Conservation (phyloP, 2,888 invertebrate genomes). For the Chironomus riparius region DNA sequence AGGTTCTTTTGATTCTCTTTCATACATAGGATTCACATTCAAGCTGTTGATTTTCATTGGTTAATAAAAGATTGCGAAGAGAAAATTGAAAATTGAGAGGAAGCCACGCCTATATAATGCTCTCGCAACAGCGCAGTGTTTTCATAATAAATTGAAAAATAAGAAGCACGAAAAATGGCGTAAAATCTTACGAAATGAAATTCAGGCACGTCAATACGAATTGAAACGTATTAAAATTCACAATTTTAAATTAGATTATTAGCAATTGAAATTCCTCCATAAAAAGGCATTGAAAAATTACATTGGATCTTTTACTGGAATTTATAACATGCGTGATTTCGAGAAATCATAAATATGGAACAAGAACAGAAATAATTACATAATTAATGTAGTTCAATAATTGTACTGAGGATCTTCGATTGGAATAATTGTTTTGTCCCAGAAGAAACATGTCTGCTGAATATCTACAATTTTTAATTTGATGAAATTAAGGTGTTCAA, state of each 20-base stretch:
- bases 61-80: neutral
- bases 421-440: too few species aligned
- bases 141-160: neutral
- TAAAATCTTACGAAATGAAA: conserved; percentile 4
- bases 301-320: too few species aligned
- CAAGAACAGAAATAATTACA: neutral
- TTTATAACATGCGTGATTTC: neutral
- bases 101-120: conserved; percentile 3
- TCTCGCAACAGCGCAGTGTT: neutral
- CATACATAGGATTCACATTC: neutral
- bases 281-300: neutral
- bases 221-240: conserved; percentile 23
- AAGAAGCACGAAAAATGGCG: conserved; percentile 22
- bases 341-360: neutral
- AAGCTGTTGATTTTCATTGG: neutral
- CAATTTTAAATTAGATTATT: conserved; percentile 26
- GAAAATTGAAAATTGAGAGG: neutral
- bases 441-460: too few species aligned
- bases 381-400: neutral
- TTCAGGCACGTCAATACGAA: conserved; percentile 2
- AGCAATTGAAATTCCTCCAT: conserved; percentile 20
- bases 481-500: too few species aligned
- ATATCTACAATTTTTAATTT: too few species aligned
- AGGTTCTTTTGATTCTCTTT: conserved; percentile 15
- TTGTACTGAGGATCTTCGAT: too few species aligned